Evolutionary conservation across 2,797 vertebrate genomes (phyloP).

Genomic region (Pristis pectinata): DNA sequence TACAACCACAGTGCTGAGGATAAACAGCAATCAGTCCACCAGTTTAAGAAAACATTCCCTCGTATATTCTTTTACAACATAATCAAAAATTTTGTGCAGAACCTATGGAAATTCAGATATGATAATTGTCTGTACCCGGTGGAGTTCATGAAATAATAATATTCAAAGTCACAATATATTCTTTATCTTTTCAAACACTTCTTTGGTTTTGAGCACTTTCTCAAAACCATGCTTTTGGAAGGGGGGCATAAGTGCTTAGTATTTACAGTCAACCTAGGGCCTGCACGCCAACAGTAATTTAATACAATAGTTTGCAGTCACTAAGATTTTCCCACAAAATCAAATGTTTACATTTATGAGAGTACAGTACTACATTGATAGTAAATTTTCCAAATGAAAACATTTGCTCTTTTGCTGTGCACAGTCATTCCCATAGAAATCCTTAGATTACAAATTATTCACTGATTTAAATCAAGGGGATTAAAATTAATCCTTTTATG

Average conservation of each 20-base stretch:
- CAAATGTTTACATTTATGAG: too few species aligned
- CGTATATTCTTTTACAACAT: background rate
- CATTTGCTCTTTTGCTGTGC: background rate
- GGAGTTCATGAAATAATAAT: background rate
- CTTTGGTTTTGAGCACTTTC: background rate
- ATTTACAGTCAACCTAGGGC: background rate
- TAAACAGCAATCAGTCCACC: background rate
- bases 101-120: conserved; percentile 11
- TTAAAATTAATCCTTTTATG: background rate
- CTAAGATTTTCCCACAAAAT: background rate
- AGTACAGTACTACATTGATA: too few species aligned
- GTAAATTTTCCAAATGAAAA: background rate
- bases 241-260: background rate
- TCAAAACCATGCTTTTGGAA: background rate
- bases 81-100: background rate
- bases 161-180: background rate
- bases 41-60: conserved; percentile 19
- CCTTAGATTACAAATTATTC: background rate
- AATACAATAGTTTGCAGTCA: background rate
- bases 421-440: background rate
- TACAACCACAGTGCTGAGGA: background rate
- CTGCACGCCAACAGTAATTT: too few species aligned
- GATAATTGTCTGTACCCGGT: background rate
- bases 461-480: background rate
- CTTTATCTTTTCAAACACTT: background rate